A percentile compares a stretch with the other conserved stretches of the same genome.
Conservation (phyloP, 2,888 invertebrate species). For the Eupithecia subfuscata region DNA sequence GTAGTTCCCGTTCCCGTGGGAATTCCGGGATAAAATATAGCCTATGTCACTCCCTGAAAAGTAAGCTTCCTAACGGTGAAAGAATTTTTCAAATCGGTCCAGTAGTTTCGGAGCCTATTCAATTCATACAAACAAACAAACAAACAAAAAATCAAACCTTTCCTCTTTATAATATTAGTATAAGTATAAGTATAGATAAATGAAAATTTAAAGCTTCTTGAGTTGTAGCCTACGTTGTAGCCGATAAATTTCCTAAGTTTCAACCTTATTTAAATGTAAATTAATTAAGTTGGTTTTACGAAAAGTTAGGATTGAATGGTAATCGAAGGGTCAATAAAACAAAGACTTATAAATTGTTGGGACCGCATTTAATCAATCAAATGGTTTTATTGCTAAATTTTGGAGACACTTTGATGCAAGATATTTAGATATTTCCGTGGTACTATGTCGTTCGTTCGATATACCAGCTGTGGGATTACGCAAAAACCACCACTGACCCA, state of each 20-base stretch:
- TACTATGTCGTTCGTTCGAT: background rate
- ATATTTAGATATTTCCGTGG: background rate
- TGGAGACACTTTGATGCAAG: background rate
- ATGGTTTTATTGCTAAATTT: background rate
- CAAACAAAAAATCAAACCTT: no score
- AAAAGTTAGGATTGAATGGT: background rate
- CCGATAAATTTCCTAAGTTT: background rate
- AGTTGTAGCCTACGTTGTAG: background rate
- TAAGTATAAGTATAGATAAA: no score
- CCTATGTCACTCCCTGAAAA: no score
- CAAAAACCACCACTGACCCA: no score
- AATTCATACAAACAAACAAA: no score
- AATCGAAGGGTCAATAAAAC: background rate
- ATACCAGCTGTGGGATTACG: no score
- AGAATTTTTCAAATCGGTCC: no score
- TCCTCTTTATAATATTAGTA: no score
- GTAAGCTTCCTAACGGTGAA: no score
- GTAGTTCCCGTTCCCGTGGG: no score
- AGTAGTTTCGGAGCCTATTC: no score
- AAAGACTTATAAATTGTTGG: background rate
- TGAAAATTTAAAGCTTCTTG: background rate
- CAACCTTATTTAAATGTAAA: background rate
- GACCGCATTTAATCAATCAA: background rate
- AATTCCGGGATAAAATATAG: no score
- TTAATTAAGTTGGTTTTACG: background rate